These are phyloP conservation scores for Solenopsis invicta DNA, from an alignment of 1,140 invertebrate species.

Conservation along the genomic window DNA sequence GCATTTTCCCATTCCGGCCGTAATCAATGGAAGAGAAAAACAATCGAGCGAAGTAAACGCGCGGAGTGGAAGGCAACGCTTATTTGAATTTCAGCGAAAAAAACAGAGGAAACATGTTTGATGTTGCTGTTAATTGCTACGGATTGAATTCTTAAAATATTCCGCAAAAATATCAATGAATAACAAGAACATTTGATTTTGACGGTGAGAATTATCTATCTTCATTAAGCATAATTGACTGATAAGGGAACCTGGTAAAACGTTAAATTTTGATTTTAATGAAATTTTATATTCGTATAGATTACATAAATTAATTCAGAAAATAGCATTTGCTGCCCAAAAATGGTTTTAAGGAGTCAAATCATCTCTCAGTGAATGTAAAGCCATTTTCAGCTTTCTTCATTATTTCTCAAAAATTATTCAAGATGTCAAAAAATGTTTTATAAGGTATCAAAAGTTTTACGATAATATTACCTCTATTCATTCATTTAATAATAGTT, in stretches of 20 bases:
- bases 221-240: not conserved
- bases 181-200: not conserved
- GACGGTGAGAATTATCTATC: not conserved
- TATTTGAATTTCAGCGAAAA: conserved; percentile 32
- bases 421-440: too few relatives aligned
- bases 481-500: too few relatives aligned
- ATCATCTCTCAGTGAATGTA: too few relatives aligned
- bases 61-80: conserved; percentile 22
- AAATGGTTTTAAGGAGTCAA: too few relatives aligned
- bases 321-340: too few relatives aligned
- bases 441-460: too few relatives aligned
- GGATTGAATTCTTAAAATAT: not conserved
- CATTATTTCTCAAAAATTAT: too few relatives aligned
- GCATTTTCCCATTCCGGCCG: conserved; percentile 23
- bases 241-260: not conserved
- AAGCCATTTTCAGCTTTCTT: too few relatives aligned
- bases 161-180: not conserved
- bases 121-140: conserved; percentile 27
- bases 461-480: too few relatives aligned
- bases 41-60: conserved; percentile 31
- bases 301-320: too few relatives aligned
- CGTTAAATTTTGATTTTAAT: too few relatives aligned
- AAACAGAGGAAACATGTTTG: conserved; percentile 14
- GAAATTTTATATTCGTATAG: too few relatives aligned
- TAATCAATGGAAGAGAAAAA: conserved; percentile 55